Evolutionary conservation across 2,888 invertebrate species (phyloP), one percentile per base, ranked within the genome.

Genomic region (Lycia hirtaria): DNA sequence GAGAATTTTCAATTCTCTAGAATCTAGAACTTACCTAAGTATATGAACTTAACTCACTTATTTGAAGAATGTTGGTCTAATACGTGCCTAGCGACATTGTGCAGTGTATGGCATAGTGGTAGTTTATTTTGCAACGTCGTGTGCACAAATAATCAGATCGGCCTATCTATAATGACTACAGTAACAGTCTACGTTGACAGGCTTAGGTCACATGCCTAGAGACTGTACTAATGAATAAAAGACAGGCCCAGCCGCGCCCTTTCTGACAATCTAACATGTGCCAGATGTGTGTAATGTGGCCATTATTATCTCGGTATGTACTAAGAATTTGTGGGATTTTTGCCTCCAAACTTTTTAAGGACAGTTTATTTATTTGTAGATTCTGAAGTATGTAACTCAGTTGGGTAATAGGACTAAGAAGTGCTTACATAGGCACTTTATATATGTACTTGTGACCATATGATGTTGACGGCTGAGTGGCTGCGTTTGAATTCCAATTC

Each of bases 131-230:
- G 53, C 62, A 62, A 62, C 38, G 62, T 56, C 32, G 40, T 35
- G 47, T 54, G 47, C 37, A 32, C 38, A 56, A 22, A 45, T 53
- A 57, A 48, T 58, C 48, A 49, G 52, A 26, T 41, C 24, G 14
- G 37, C 32, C 30, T 53, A 51, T 56, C 58, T 51, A 56, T 64
- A 62, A 52, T 38, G 48, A 12, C 45, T 44, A 15, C 41, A 70
- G 57, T 53, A 38, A 15, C 41, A 70, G 57, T 53, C 64, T 64
- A 43, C 65, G 64, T 60, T 78, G 80, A 81, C 83, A 60, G 72
- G 76, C 78, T 81, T 80, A 77, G 83, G 83, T 84, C 83, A 79
- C 68, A 75, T 71, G 70, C 66, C 72, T 72, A 52, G 50, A 67
- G 49, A 63, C 45, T 51, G 56, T 62, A 69, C 54, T 64, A 70